Conservation (phyloP, 2,888 invertebrate species). For the Pyralis farinalis region DNA sequence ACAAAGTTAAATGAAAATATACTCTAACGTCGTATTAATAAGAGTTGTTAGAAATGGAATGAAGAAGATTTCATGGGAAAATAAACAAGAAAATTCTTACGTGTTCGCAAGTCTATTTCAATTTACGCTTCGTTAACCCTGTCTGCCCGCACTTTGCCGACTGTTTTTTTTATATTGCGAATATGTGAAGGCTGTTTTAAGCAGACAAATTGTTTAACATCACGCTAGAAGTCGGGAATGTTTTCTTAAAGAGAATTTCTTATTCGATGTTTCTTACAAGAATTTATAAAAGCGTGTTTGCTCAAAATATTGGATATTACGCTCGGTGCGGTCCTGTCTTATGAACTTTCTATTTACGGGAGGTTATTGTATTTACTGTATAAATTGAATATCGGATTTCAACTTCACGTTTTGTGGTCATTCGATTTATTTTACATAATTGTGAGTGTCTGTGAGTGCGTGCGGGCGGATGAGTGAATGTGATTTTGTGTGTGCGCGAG, state of each 20-base stretch:
- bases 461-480: no score
- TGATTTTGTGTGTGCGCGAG: no score
- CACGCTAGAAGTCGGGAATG: conserved; percentile 1
- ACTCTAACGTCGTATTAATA: background rate
- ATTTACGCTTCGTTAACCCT: conserved; percentile 49
- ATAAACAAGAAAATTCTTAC: conserved; percentile 37
- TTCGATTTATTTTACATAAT: no score
- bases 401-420: no score
- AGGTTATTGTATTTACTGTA: no score
- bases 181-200: conserved; percentile 10
- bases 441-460: no score
- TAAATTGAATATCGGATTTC: no score
- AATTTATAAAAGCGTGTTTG: no score
- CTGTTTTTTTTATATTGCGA: conserved; percentile 28
- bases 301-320: no score
- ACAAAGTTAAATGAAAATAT: background rate
- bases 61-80: conserved; percentile 1
- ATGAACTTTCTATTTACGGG: no score
- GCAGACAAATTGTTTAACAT: conserved; percentile 6
- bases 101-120: conserved; percentile 40
- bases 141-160: conserved; percentile 23
- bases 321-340: no score
- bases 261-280: no score
- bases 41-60: background rate
- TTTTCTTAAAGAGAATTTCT: background rate